Conservation (phyloP, 1,140 invertebrate species). For the Zaprionus ghesquierei region DNA sequence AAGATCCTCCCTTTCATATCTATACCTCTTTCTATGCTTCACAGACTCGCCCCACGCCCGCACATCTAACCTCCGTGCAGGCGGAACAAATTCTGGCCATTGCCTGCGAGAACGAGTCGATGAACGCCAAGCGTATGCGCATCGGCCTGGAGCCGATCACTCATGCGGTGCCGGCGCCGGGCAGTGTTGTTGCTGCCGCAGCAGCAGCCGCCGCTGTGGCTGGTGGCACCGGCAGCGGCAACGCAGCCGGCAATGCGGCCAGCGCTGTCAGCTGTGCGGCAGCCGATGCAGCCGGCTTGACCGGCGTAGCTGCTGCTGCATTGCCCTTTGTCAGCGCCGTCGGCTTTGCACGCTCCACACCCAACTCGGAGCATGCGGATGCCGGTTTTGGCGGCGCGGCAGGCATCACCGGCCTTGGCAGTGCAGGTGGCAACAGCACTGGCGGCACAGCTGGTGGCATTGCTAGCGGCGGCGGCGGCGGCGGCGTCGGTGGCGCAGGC, state of each 20-base stretch:
- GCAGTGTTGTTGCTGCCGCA: constrained; percentile 84
- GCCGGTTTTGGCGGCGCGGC: constrained; percentile 52
- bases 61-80: constrained; percentile 97
- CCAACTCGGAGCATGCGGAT: constrained; percentile 77
- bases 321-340: constrained; percentile 73
- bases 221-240: constrained; percentile 48
- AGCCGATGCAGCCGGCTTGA: constrained; percentile 64
- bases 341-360: constrained; percentile 76
- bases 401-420: constrained; percentile 58
- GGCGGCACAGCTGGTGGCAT: constrained; percentile 8
- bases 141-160: constrained; percentile 96
- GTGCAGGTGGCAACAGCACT: constrained; percentile 45
- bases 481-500: constrained; percentile 26
- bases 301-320: constrained; percentile 67
- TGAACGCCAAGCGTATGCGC: constrained; percentile 98
- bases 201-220: constrained; percentile 73
- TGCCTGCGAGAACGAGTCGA: constrained; percentile 98
- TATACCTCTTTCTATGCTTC: not conserved
- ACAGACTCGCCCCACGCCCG: constrained; percentile 91
- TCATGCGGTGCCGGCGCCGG: constrained; percentile 90
- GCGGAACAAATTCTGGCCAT: constrained; percentile 97
- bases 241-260: constrained; percentile 51
- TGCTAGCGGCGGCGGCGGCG: constrained; percentile 13
- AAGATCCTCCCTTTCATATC: not conserved
- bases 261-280: constrained; percentile 62